Conservation (phyloP, 2,888 invertebrate genomes). For the Apomyelois bistriatella region DNA sequence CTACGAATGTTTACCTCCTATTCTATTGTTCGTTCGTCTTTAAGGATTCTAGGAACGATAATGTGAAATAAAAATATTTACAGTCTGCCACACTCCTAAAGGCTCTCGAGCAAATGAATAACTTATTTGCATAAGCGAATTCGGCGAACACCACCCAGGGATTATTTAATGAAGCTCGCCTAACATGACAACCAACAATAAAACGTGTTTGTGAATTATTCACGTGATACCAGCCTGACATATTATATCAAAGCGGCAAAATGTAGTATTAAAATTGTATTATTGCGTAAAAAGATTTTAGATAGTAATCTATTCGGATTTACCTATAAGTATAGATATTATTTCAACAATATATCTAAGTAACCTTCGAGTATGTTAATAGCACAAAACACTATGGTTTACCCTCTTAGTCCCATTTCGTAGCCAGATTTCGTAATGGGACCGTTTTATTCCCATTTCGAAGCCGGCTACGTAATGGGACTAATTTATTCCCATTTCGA, state of each 20-base stretch:
- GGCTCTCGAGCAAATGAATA: slow-evolving; percentile 38
- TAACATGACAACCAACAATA: slow-evolving; percentile 43
- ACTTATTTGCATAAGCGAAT: slow-evolving; percentile 55
- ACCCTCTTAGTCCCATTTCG: no score
- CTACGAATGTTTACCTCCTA: slow-evolving; percentile 22
- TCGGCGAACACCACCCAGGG: slow-evolving; percentile 49
- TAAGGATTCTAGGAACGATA: slow-evolving; percentile 43
- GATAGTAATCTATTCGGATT: no score
- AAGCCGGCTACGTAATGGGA: no score
- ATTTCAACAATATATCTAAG: no score
- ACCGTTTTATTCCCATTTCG: no score
- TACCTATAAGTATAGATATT: no score
- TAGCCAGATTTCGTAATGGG: no score
- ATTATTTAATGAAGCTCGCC: slow-evolving; percentile 50
- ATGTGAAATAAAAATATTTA: slow-evolving; percentile 35
- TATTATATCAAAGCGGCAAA: slow-evolving; percentile 20
- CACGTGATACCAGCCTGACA: slow-evolving; percentile 26
- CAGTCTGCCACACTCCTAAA: slow-evolving; percentile 37
- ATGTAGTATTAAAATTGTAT: slow-evolving; percentile 12
- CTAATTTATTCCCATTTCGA: no score
- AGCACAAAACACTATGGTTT: no score
- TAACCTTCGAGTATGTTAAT: no score
- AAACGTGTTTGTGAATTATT: slow-evolving; percentile 37
- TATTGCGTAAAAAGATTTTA: not conserved
- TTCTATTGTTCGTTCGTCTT: slow-evolving; percentile 27